phyloP scores from a whole-genome alignment of 2,797 vertebrate species.

The Luscinia luscinia region DNA sequence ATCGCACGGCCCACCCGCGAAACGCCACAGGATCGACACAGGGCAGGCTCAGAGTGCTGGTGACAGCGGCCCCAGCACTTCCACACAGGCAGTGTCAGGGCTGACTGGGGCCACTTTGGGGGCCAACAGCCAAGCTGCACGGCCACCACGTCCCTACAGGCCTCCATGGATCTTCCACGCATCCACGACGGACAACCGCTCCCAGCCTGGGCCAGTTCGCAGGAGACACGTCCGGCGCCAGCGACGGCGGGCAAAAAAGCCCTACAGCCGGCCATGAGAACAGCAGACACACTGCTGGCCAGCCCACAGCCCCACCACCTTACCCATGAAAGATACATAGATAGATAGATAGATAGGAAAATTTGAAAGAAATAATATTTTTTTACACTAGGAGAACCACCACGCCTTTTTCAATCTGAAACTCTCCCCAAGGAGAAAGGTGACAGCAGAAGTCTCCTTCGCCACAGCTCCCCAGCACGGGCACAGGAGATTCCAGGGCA shows the following conservation, averaged over 20 bases:
- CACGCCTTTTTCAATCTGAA: too few species aligned
- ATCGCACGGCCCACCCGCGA: fast-evolving
- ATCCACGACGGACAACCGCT: fast-evolving
- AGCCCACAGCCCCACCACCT: fast-evolving
- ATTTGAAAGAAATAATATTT: too few species aligned
- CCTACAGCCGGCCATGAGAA: background rate
- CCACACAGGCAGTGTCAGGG: fast-evolving
- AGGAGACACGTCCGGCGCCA: background rate
- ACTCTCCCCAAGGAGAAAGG: background rate
- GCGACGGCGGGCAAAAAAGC: background rate
- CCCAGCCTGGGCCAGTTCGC: background rate
- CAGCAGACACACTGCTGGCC: fast-evolving
- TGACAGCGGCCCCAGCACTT: background rate
- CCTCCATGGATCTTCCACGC: background rate
- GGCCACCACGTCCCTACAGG: fast-evolving
- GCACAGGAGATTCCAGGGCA: fast-evolving
- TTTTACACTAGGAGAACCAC: too few species aligned
- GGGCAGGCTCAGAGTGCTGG: background rate
- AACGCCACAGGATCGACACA: background rate
- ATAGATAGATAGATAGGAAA: fast-evolving
- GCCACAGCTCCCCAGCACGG: fast-evolving
- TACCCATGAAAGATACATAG: too few species aligned
- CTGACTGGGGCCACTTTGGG: fast-evolving
- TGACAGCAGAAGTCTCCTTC: background rate
- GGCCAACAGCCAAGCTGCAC: fast-evolving